Conservation (phyloP, 1,140 invertebrate genomes). For the Neodiprion lecontei region DNA sequence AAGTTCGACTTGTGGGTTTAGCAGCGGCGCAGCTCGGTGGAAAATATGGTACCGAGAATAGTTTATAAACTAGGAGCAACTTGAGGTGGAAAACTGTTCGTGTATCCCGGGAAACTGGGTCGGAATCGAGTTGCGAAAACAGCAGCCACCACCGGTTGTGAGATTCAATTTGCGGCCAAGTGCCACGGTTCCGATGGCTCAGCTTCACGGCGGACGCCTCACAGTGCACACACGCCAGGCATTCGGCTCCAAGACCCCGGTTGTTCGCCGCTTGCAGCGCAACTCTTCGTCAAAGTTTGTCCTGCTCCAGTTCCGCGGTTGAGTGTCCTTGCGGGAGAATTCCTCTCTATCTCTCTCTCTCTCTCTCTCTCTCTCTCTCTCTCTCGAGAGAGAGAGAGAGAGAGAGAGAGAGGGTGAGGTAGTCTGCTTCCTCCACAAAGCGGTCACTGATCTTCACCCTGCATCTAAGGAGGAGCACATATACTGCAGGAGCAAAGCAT, state of each 20-base stretch:
- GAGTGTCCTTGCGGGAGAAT: slow-evolving; percentile 35
- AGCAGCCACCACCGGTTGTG: not conserved
- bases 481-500: slow-evolving; percentile 17
- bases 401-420: not conserved
- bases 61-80: slow-evolving; percentile 5
- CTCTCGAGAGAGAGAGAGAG: no score
- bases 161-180: slow-evolving; percentile 1
- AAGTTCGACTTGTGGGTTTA: not conserved
- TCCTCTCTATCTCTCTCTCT: slow-evolving; percentile 20
- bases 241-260: slow-evolving; percentile 7
- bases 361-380: slow-evolving; percentile 14
- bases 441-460: slow-evolving; percentile 31
- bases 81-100: not conserved
- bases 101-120: not conserved
- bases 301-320: slow-evolving; percentile 39
- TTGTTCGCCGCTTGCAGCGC: slow-evolving; percentile 11
- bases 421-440: slow-evolving; percentile 17
- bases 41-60: not conserved
- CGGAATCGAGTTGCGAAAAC: not conserved
- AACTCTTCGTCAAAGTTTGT: slow-evolving; percentile 33
- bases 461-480: slow-evolving; percentile 24
- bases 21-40: not conserved
- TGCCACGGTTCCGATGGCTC: not conserved
- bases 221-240: not conserved
- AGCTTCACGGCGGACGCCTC: no score